Evolutionary conservation across 2,113 vertebrate genomes (phyloP), one percentile per base, ranked within the genome.

Genomic region (Forbesichthys papilliferus): DNA sequence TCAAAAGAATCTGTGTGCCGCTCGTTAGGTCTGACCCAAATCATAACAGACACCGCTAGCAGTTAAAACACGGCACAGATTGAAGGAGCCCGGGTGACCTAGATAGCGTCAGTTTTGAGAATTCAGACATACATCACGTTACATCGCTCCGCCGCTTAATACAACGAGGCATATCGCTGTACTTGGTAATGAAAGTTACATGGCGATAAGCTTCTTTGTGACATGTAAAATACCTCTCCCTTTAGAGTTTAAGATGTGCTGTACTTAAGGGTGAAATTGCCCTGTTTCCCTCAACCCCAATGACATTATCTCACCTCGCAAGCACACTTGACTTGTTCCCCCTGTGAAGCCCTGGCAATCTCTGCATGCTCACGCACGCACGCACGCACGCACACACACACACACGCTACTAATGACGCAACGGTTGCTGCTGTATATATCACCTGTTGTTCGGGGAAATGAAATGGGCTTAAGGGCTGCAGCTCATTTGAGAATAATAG

Each of bases 1-100:
- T 16, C 60, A 68, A 71, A 75, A 74, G 83, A 84, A 76, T 81
- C 83, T 54, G 51, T 46, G 52, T 68, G 56, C 84, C 66, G 68
- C 89, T 93, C 90, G 84, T 92, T 89, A 89, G 82, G 9, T 46
- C 73, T 94, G 93, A 94, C 92, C 92, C 92, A 86, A 81, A 92
- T 93, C 91, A 93, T 86, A 86, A 75, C 88, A 89, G 89, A 89
- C 79, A 79, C 87, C 82, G 75, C 86, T 89, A 92, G 90, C 91
- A 91, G 88, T 90, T 92, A 80, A 51, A 75, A 85, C 83, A 87
- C 88, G 61, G 86, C 93, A 83, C 92, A 90, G 88, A 90, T 88
- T 91, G 83, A 79, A 74, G 78, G 81, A 88, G 87, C 77, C 84
- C 56, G 79, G 65, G 71, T 92, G 91, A 92, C 92, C 91, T 87